Base-by-base conservation (phyloP, 2,797 vertebrate species). In the Mareca strepera region DNA sequence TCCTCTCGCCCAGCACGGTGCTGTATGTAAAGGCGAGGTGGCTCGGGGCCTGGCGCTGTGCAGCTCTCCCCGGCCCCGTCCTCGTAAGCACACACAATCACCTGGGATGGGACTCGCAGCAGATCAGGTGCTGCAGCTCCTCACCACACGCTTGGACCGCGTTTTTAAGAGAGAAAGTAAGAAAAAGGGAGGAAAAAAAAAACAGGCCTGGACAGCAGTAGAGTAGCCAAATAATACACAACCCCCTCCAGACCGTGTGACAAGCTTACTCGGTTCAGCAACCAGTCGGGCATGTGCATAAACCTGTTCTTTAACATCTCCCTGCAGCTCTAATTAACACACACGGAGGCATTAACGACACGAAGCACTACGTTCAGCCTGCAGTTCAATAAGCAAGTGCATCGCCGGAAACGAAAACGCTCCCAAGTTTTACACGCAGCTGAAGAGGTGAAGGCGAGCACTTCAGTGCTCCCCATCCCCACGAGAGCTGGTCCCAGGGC, bases 301-400 rank as follows among this genome's bases (percentile, higher is more conserved):
- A 96, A 96, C 88, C 73, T 89, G 82, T 56, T 94, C 82, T 86
- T 85, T 74, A 82, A 70, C 76, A 90, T 85, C 92, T 89, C 75
- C 74, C 69, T 63, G 68, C 84, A 90, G 84, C 66, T 86, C 76
- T 86, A 91, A 93, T 92, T 94, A 95, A 93, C 96, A 83, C 52
- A 74, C 59, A 70, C 41, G 56, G 69, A 88, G 63, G 48, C 55
- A 91, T 88, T 91, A 93, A 88, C 0, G 0, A 73, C 69, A 81
- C 0, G 0, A 63, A 82, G 76, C 3, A 52, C 72, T 88, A 33
- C 8, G 11, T 82, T 86, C 77, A 55, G 53, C 83, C 79, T 62
- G 70, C 82, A 84, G 35, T 82, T 76, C 92, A 70, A 66, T 58
- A 78, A 86, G 86, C 52, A 74, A 48, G 46, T 48, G 46, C 46